Conservation (phyloP, 1,140 invertebrate species). For the Procambarus virginalis region DNA sequence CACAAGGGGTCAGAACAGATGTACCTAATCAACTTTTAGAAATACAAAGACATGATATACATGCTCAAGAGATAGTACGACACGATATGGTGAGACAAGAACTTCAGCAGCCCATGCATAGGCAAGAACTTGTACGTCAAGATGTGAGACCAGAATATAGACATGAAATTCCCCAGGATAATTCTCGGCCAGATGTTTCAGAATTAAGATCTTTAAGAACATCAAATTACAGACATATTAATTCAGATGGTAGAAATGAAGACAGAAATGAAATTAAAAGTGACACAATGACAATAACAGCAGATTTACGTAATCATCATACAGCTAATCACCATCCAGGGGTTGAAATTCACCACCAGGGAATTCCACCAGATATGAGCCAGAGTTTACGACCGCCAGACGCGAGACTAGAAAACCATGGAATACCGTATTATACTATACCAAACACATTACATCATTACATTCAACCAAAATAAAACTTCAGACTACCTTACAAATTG, state of each 20-base stretch:
- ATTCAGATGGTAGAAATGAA: slow-evolving; percentile 35
- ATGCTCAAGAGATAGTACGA: slow-evolving; percentile 26
- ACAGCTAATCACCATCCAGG: background rate
- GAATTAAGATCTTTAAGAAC: slow-evolving; percentile 25
- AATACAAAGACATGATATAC: slow-evolving; percentile 26
- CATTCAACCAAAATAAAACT: slow-evolving; percentile 44
- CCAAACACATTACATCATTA: slow-evolving; percentile 51
- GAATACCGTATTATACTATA: slow-evolving; percentile 50
- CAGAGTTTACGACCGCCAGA: slow-evolving; percentile 43
- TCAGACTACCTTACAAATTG: background rate
- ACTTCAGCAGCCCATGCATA: slow-evolving; percentile 30
- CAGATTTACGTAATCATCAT: slow-evolving; percentile 21
- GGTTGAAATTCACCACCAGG: slow-evolving; percentile 33
- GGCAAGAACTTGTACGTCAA: slow-evolving; percentile 30
- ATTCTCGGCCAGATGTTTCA: slow-evolving; percentile 24
- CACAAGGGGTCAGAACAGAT: slow-evolving; percentile 29
- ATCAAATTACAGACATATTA: slow-evolving; percentile 24
- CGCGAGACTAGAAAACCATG: slow-evolving; percentile 37
- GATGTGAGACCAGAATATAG: slow-evolving; percentile 51
- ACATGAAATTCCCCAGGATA: slow-evolving; percentile 39
- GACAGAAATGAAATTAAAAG: slow-evolving; percentile 20
- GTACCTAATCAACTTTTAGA: slow-evolving; percentile 33
- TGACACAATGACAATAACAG: slow-evolving; percentile 1
- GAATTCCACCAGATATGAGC: slow-evolving; percentile 1
- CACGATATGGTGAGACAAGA: slow-evolving; percentile 35